Evolutionary conservation across 2,113 vertebrate species (phyloP), one percentile per base, ranked within the genome.

Genomic region (Tonatia bakeri): DNA sequence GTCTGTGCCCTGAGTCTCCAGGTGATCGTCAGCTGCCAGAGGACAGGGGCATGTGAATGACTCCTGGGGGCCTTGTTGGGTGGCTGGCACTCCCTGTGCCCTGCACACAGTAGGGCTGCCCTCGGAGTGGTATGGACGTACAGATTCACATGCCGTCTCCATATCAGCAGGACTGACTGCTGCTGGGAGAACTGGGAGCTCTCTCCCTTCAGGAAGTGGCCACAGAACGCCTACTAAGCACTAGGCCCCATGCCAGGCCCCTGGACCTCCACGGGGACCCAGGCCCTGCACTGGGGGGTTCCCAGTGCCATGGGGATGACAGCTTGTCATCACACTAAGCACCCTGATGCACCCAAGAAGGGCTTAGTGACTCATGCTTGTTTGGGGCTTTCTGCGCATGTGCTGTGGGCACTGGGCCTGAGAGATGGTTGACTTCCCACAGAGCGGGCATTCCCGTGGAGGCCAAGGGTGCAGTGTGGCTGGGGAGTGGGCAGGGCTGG

Each of bases 291-390:
- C 4, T 7, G 26, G 50, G 61, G 33, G 59, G 59, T 20, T 15
- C 76, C 15, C 13, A 50, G 84, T 59, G 33, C 38, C 7, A 13
- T 36, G 26, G 38, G 11, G 47, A 54, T 33, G 54, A 22, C 8
- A 4, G 22, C 22, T 13, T 79, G 3, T 36, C 15, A 11, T n/a
- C 50, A 31, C 12, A 17, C 20, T 0, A 11, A 45, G 31, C 24
- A 9, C 40, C 79, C 52, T 7, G 0, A 11, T 3, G 7, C 0
- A 11, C 40, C 24, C 2, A 0, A 47, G 80, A 59, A 50, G 79
- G n/a, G 11, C 5, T 1, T 15, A 12, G 73, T 5, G 33, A 31
- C 50, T 83, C 56, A 3, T 52, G 33, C 52, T 47, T 36, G 50
- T 65, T 4, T 17, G 10, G 70, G 65, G 92, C 75, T 47, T 33